Percentiles rank a stretch among this genome's conserved stretches.
Evolutionary conservation across 2,113 vertebrate species (phyloP).

Genomic region (Anser brachyrhynchus): DNA sequence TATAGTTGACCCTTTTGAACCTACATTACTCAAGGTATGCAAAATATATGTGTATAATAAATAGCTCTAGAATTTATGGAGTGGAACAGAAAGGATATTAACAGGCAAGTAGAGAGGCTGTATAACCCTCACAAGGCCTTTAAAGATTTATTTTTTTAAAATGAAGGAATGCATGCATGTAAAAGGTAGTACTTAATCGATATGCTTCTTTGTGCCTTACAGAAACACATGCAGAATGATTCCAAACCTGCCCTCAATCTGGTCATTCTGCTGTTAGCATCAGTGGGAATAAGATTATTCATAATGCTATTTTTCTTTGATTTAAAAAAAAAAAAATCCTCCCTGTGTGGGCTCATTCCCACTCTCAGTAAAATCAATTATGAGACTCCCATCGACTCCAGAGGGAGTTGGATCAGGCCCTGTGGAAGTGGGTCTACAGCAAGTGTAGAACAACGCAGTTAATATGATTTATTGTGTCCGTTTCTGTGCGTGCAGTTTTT

Average conservation of each 20-base stretch:
- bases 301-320: neutral
- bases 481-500: slow-evolving; percentile 55
- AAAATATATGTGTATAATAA: slow-evolving; percentile 75
- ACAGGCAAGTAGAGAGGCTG: slow-evolving; percentile 71
- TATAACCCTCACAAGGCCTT: slow-evolving; percentile 71
- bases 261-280: slow-evolving; percentile 17
- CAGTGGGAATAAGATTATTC: slow-evolving; percentile 28
- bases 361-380: slow-evolving; percentile 64
- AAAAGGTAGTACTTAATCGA: slow-evolving; percentile 57
- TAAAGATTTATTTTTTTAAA: slow-evolving; percentile 72
- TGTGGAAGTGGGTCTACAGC: slow-evolving; percentile 57
- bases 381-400: neutral
- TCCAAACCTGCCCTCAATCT: slow-evolving; percentile 52
- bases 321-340: neutral
- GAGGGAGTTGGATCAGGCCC: slow-evolving; percentile 59
- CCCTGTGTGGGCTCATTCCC: slow-evolving; percentile 66
- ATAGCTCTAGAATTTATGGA: slow-evolving; percentile 73
- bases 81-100: slow-evolving; percentile 75
- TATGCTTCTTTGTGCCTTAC: slow-evolving; percentile 45
- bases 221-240: slow-evolving; percentile 23
- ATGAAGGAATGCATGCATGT: slow-evolving; percentile 65
- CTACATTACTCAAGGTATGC: slow-evolving; percentile 72
- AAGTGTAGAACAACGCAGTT: slow-evolving; percentile 58
- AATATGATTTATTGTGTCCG: slow-evolving; percentile 68
- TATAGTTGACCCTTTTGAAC: slow-evolving; percentile 69